Evolutionary conservation across 2,113 vertebrate genomes (phyloP).

Genomic region (Alces alces): DNA sequence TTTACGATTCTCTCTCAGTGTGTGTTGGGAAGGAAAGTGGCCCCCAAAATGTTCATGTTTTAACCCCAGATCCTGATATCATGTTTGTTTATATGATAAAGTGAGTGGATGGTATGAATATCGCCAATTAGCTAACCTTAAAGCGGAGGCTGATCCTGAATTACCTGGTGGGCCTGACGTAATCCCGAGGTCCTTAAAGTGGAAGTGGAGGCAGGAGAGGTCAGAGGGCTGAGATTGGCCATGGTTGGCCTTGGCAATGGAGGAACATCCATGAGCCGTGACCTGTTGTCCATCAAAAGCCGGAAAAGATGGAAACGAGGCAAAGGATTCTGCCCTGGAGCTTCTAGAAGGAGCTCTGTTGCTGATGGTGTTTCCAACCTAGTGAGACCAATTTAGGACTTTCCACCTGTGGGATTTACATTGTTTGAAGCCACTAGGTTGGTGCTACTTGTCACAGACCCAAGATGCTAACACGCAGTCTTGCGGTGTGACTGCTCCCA

Average conservation of each 20-base stretch:
- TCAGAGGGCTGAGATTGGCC: background rate
- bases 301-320: no score
- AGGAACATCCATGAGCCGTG: fast-evolving
- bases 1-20: background rate
- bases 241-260: background rate
- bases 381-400: background rate
- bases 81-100: no score
- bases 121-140: fast-evolving
- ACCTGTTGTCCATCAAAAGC: background rate
- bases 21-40: background rate
- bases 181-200: no score
- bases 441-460: background rate
- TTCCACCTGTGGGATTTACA: fast-evolving
- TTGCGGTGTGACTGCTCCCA: fast-evolving
- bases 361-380: background rate
- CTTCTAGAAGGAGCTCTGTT: background rate
- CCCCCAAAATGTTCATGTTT: fast-evolving
- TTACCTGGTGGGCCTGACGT: fast-evolving
- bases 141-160: no score
- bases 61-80: background rate
- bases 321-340: no score
- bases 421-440: background rate
- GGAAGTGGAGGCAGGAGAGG: background rate
- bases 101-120: background rate
- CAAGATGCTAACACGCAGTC: fast-evolving